Conservation (phyloP, 2,797 vertebrate species). For the Sphenodon punctatus region DNA sequence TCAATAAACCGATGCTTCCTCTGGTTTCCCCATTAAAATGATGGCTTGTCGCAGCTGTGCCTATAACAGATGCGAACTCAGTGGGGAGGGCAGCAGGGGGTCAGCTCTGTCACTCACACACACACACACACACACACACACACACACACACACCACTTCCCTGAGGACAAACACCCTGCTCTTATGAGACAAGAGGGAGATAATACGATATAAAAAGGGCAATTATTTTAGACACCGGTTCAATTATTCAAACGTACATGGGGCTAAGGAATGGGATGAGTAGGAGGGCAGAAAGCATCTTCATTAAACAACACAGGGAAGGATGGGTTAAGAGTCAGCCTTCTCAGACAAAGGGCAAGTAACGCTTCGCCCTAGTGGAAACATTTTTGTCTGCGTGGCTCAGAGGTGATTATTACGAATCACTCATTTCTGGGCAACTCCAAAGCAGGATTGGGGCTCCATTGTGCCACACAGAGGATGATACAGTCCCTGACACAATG, state of each 20-base stretch:
- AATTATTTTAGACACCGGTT: not conserved
- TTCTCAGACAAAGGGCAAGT: not conserved
- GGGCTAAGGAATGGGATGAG: not conserved
- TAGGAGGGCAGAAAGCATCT: not conserved
- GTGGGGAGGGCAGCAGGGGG: not conserved
- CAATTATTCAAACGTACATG: not conserved
- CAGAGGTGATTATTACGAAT: not conserved
- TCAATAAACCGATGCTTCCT: not conserved
- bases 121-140: not conserved
- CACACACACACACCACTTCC: not conserved
- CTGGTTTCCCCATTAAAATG: not conserved
- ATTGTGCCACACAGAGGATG: not conserved
- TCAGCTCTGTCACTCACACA: no score
- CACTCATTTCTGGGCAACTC: not conserved
- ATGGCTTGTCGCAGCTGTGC: not conserved
- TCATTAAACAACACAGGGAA: not conserved
- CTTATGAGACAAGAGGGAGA: not conserved
- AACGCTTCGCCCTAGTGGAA: not conserved
- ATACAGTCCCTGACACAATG: not conserved
- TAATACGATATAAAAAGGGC: not conserved
- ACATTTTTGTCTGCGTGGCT: not conserved
- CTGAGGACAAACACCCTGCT: not conserved
- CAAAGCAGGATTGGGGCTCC: not conserved
- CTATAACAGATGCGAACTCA: not conserved
- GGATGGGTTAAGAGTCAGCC: not conserved